Base-by-base conservation (phyloP, 2,113 vertebrate species). In the Ivindomyrus marchei region DNA sequence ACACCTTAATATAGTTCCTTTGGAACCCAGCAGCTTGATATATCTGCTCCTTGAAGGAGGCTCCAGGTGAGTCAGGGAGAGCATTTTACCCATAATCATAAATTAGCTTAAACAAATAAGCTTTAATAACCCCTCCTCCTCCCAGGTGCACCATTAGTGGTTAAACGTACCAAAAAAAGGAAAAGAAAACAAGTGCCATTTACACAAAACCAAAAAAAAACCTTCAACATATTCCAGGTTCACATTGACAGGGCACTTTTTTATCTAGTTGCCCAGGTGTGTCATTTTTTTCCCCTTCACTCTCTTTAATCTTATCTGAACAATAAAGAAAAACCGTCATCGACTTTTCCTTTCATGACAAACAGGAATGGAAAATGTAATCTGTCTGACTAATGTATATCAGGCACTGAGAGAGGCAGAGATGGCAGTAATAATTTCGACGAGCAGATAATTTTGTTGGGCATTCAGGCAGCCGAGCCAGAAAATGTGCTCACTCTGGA, bases 1-100 rank as follows among this genome's bases (percentile, higher is more conserved):
- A 88, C 52, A 88, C n/a, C 74, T 21, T 90, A 90, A 90, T 90
- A 15, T 49, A 74, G 74, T 80, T 90, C 52, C 52, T 58, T 84
- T 74, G 87, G 90, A 83, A 36, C 74, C 52, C 83, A 19, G 58
- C 74, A 88, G 86, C 49, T 84, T 90, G 66, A 90, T 90, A 31
- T 56, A 88, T 62, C 42, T 58, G 47, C 70, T 83, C 9, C 49
- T 58, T 83, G 50, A 88, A 88, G 49, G 70, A 88, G 70, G 87
- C 4, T 10, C 11, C 70, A 83, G 52, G 87, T 90, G 66, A 56
- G 66, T 66, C 45, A 46, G 46, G 11, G 42, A 31, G 45, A n/a
- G 27, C 8, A 66, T 80, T 42, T 88, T 45, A 47, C 39, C 3
- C 36, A 52, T 53, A 87, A 46, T 31, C n/a, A 27, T 52, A 53